A percentile compares a stretch with the other conserved stretches of the same genome.
Evolutionary conservation across 2,888 invertebrate species (phyloP).

Genomic region (Diaprepes abbreviatus): DNA sequence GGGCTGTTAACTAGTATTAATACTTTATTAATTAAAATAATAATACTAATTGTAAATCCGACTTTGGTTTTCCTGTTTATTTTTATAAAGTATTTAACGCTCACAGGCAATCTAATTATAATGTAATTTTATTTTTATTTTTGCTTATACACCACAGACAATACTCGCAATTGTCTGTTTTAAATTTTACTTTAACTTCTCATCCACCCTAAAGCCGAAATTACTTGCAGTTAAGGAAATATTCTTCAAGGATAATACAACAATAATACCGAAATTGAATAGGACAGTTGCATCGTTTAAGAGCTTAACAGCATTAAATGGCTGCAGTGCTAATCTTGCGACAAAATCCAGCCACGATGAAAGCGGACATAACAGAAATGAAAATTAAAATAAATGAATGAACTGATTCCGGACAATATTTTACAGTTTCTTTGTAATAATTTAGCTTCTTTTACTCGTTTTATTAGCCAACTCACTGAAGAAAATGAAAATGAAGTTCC

Average conservation of each 20-base stretch:
- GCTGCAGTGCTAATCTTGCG: background rate
- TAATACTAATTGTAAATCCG: too few species aligned
- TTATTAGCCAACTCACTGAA: too few species aligned
- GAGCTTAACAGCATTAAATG: conserved; percentile 8
- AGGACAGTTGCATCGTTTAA: background rate
- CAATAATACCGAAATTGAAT: background rate
- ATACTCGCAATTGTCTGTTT: background rate
- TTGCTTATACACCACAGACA: too few species aligned
- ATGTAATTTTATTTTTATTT: too few species aligned
- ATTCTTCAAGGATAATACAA: background rate
- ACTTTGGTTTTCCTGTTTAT: too few species aligned
- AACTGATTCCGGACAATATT: background rate
- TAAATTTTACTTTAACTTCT: background rate
- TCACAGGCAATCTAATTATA: too few species aligned
- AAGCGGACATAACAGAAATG: background rate
- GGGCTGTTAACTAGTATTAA: too few species aligned
- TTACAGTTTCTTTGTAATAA: background rate
- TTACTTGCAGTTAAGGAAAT: background rate
- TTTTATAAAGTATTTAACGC: too few species aligned
- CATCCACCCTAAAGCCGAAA: background rate
- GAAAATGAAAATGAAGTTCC: too few species aligned
- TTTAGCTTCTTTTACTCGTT: too few species aligned
- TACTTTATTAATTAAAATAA: too few species aligned
- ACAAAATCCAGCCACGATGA: conserved; percentile 3
- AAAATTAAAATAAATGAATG: conserved; percentile 1